Percentiles rank a stretch among this genome's conserved stretches.
phyloP scores from a whole-genome alignment of 2,113 vertebrate genomes.

The Indri indri region DNA sequence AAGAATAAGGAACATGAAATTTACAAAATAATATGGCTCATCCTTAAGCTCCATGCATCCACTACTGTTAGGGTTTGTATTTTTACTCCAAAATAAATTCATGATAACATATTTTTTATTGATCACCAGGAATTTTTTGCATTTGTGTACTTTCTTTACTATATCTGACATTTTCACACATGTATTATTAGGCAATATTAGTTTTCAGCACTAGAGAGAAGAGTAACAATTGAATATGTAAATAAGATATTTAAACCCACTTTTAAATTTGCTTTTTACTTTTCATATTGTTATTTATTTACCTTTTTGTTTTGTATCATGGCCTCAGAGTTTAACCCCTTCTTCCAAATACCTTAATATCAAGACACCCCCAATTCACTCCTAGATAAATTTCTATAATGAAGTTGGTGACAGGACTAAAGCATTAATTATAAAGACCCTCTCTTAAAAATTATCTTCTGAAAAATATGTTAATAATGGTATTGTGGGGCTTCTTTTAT shows the following conservation, averaged over 20 bases:
- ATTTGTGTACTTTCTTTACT: not conserved
- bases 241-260: not conserved
- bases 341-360: not conserved
- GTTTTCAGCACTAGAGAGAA: not conserved
- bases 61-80: not conserved
- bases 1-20: not conserved
- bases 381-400: not conserved
- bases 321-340: not conserved
- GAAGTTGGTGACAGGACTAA: not conserved
- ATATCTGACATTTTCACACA: not conserved
- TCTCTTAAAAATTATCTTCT: not conserved
- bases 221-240: not conserved
- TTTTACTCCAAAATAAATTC: not conserved
- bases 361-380: rapidly evolving
- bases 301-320: not conserved
- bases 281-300: not conserved
- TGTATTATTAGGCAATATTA: not conserved
- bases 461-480: not conserved
- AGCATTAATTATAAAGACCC: not conserved
- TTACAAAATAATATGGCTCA: not conserved
- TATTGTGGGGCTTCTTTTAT: not conserved
- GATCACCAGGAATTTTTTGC: not conserved
- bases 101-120: not conserved
- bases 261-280: not conserved
- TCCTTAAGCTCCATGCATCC: not conserved